Base-by-base conservation (phyloP, 2,888 invertebrate genomes). In the Trissonchulus sp. region DNA sequence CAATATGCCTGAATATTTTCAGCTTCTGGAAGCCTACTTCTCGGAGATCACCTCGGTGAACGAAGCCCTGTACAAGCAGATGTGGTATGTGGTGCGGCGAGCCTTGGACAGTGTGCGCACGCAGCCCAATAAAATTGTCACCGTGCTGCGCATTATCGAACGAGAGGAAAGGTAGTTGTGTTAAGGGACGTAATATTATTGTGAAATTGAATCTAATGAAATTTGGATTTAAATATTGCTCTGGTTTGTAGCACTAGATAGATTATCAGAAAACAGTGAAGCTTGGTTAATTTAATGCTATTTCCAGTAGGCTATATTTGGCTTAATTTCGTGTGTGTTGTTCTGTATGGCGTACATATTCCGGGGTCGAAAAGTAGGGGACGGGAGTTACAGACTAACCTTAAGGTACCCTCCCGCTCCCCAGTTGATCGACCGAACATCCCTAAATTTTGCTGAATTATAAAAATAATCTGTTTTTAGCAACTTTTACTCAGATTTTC, bases 121-220 rank as follows among this genome's bases (percentile, higher is more conserved):
- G 31, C 83, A 82, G 1, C 82, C 82, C 33, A 80, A 81, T 63
- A 79, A 80, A 69, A 93, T 99, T 80, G 99, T 99, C 0, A 97
- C 97, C 3, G 96, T 94, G 0, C 85, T 99, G 60, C 88, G 99
- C 79, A 96, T 99, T 75, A 93, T 99, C 81, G 98, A 99, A 85
- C 88, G 98, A 74, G 99, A 99, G 85, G 97, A 99, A 83, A 93
- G 93, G 86, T 81, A 63, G n/a, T 33, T 85, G 69, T 62, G 3
- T 8, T n/a, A n/a, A n/a, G n/a, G n/a, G n/a, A 23, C 18, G 23
- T 48, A 18, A 8, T 18, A 23, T 18, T 48, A 23, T 48, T 15
- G 48, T 18, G 48, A 48, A 23, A 18, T 18, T 18, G 15, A 48
- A 23, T 15, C 18, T 15, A 18, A 48, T 15, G 48, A 18, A 48